Conservation (phyloP, 2,797 vertebrate species). For the Paguma larvata region DNA sequence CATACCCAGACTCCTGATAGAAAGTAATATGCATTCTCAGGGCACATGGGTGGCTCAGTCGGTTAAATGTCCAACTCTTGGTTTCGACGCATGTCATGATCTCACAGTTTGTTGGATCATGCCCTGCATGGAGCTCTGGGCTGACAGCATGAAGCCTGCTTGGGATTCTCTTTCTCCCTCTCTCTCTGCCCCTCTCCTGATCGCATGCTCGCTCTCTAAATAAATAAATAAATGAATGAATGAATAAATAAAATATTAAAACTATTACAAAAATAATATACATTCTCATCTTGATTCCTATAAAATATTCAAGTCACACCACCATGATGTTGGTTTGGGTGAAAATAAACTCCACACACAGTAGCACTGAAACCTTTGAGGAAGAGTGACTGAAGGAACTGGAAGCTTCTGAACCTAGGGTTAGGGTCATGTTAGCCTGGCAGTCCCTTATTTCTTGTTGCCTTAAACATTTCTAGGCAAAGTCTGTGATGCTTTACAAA, state of each 20-base stretch:
- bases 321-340: background rate
- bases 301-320: background rate
- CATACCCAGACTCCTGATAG: background rate
- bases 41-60: too few relatives aligned
- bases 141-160: too few relatives aligned
- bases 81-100: too few relatives aligned
- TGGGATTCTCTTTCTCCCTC: too few relatives aligned
- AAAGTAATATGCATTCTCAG: too few relatives aligned
- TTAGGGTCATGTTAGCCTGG: background rate
- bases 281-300: background rate
- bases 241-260: too few relatives aligned
- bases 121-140: too few relatives aligned
- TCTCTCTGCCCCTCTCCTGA: too few relatives aligned
- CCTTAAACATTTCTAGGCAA: background rate
- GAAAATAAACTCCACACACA: background rate
- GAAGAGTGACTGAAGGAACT: background rate
- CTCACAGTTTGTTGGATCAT: too few relatives aligned
- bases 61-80: too few relatives aligned
- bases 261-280: background rate
- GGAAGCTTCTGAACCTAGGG: background rate
- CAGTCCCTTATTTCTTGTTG: background rate
- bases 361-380: background rate
- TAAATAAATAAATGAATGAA: too few relatives aligned
- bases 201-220: too few relatives aligned
- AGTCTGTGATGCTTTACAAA: background rate